A percentile compares a stretch with the other conserved stretches of the same genome.
Conservation (phyloP, 2,888 invertebrate species). For the Ennomos erosarius region DNA sequence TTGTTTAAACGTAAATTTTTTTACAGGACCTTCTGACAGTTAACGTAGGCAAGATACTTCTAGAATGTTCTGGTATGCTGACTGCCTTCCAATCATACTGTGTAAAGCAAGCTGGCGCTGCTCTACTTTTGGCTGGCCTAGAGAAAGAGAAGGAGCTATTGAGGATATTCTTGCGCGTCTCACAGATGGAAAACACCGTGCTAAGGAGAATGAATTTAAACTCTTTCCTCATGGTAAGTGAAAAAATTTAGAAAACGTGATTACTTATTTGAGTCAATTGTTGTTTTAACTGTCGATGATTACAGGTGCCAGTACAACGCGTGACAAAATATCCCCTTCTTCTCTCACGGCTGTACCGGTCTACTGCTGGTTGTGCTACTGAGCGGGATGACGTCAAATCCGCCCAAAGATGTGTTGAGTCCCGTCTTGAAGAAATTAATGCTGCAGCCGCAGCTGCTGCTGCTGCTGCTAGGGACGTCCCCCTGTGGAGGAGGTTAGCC, state of each 20-base stretch:
- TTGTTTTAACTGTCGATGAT: neutral
- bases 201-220: slow-evolving; percentile 97
- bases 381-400: slow-evolving; percentile 93
- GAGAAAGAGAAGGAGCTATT: slow-evolving; percentile 98
- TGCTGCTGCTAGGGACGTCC: slow-evolving; percentile 94
- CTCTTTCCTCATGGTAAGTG: slow-evolving; percentile 96
- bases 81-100: slow-evolving; percentile 98
- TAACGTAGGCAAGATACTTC: slow-evolving; percentile 95
- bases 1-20: slow-evolving; percentile 4
- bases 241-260: neutral
- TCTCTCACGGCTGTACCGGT: slow-evolving; percentile 94
- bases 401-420: slow-evolving; percentile 96
- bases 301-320: slow-evolving; percentile 96
- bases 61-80: slow-evolving; percentile 96
- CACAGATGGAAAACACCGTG: slow-evolving; percentile 98
- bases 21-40: slow-evolving; percentile 92
- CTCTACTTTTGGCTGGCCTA: slow-evolving; percentile 93
- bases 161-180: slow-evolving; percentile 96
- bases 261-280: no score
- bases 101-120: slow-evolving; percentile 96
- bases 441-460: slow-evolving; percentile 96
- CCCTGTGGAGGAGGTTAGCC: slow-evolving; percentile 95
- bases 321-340: slow-evolving; percentile 98
- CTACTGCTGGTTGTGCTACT: slow-evolving; percentile 94
- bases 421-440: slow-evolving; percentile 97